Percentiles rank a stretch among this genome's conserved stretches.
phyloP scores from a whole-genome alignment of 2,888 invertebrate species.

The Opisthograptis luteolata region DNA sequence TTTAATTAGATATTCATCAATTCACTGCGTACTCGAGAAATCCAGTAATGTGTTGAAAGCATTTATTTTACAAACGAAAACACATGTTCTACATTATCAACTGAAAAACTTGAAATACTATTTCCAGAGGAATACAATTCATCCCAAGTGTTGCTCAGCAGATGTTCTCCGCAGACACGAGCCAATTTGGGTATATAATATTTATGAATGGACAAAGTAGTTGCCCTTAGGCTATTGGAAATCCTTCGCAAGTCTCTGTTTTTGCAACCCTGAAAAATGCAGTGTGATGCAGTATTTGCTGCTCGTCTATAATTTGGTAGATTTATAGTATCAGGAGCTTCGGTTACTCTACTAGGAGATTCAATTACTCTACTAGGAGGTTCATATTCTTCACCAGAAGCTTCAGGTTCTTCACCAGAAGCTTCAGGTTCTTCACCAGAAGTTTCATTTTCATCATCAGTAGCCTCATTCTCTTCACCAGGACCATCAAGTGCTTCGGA shows the following conservation, averaged over 20 bases:
- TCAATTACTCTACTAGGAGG: not conserved
- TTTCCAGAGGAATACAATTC: not conserved
- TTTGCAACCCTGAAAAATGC: not conserved
- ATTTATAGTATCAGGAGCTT: not conserved
- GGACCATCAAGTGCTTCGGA: no score
- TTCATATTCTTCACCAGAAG: no score
- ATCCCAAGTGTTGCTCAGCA: not conserved
- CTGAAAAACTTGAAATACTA: not conserved
- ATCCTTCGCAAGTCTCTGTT: not conserved
- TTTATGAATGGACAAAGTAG: not conserved
- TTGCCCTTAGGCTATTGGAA: not conserved
- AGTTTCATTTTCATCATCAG: no score
- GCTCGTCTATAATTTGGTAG: not conserved
- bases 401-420: no score
- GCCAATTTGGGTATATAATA: not conserved
- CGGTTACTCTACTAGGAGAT: no score
- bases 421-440: no score
- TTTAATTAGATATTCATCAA: not conserved
- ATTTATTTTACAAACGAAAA: not conserved
- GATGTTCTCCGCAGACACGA: not conserved
- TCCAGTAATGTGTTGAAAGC: not conserved
- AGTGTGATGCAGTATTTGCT: not conserved
- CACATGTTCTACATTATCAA: not conserved
- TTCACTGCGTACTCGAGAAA: not conserved
- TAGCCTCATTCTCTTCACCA: no score